Evolutionary conservation across 1,140 invertebrate genomes (phyloP), one percentile per base, ranked within the genome.

Genomic region (Physella acuta): DNA sequence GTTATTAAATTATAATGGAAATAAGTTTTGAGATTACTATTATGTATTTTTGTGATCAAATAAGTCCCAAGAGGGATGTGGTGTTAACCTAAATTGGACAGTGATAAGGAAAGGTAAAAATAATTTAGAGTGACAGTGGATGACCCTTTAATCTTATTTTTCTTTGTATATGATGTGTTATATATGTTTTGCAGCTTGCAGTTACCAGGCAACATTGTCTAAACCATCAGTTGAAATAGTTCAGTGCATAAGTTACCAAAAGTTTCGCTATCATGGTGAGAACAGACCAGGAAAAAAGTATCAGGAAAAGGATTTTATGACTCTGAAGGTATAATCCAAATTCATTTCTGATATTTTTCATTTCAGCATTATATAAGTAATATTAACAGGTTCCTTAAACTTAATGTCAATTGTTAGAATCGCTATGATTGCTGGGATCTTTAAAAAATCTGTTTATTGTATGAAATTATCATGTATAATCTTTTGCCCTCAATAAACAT

Each of bases 271-370:
- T 37, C 60, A 62, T 67, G 71, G 68, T 16, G 71, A 73, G 51
- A 70, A 73, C 36, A 64, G 71, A 36, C 71, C 71, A 5, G 71
- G 71, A 26, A 73, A 66, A 60, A 73, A 73, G 31, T 70, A 73
- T 49, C 71, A 73, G 26, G 71, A 73, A 55, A 73, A 73, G 37
- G 71, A 73, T 8, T 73, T 73, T 26, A 60, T 73, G 55, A 51
- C 51, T 14, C 58, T 73, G 14, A 49, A 59, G 53, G 71, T 73
- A 62, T 58, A 33, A 68, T 33, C 53, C 11, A 44, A 26, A 24
- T 30, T 28, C 8, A 16, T 55, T 55, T 26, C 26, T 55, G 11
- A 5, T 55, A n/a, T 24, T 55, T 16, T 14, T 5, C 5, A 11
- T n/a, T 55, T 55, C 39, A 44, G 39, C 8, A 11, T 20, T 11